A percentile compares a stretch with the other conserved stretches of the same genome.
These are phyloP conservation scores for Eretmochelys imbricata DNA, from an alignment of 2,113 vertebrate species.

Conservation along the genomic window DNA sequence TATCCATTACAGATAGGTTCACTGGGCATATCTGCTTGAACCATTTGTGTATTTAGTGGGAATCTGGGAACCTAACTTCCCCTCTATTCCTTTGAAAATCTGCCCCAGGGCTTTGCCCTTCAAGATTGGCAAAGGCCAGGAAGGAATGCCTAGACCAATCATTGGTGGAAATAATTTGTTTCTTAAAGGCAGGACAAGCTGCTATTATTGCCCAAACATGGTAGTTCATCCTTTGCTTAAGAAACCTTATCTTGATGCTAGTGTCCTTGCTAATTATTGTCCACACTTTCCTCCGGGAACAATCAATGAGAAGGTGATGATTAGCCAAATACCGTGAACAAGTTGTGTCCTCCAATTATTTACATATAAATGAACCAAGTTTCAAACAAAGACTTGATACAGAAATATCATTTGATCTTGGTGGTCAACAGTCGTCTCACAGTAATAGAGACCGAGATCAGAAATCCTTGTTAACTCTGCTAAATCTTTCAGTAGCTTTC, in stretches of 20 bases:
- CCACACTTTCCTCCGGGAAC: neutral
- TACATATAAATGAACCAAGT: neutral
- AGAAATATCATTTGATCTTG: neutral
- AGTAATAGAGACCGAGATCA: neutral
- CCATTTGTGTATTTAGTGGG: neutral
- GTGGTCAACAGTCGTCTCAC: neutral
- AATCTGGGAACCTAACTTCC: neutral
- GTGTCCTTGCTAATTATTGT: neutral
- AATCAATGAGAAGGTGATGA: neutral
- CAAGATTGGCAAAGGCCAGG: neutral
- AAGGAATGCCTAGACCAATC: neutral
- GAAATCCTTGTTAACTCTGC: neutral
- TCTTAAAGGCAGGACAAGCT: neutral
- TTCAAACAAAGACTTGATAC: neutral
- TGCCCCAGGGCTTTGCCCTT: neutral
- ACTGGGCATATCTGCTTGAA: neutral
- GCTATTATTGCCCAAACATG: fast-evolving
- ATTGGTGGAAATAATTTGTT: neutral
- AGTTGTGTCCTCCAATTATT: neutral
- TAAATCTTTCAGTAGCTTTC: neutral
- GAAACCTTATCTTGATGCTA: neutral
- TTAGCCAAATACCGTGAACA: neutral
- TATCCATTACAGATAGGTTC: neutral
- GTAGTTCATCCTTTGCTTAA: neutral
- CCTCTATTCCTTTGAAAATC: neutral